A percentile compares a stretch with the other conserved stretches of the same genome.
These are phyloP conservation scores for Menura novaehollandiae DNA, from an alignment of 2,113 vertebrate species.

Conservation along the genomic window DNA sequence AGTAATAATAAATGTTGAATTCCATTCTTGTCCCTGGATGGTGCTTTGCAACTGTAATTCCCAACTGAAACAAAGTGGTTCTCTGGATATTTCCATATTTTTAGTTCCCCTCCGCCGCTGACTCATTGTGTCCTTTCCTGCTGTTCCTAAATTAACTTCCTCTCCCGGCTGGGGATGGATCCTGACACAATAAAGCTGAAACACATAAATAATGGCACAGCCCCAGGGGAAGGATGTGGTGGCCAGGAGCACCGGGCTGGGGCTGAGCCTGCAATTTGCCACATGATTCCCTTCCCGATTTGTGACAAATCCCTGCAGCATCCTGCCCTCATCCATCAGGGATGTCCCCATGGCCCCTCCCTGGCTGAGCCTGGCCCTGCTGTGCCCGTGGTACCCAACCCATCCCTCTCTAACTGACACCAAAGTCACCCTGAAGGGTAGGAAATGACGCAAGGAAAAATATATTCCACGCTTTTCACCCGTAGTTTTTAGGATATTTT, in stretches of 20 bases:
- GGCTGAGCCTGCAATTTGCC: not conserved
- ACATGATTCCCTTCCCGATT: fast-evolving
- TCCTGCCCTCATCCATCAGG: fast-evolving
- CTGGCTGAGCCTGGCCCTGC: not conserved
- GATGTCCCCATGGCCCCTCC: not conserved
- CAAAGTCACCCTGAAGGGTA: not conserved
- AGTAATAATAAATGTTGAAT: not conserved
- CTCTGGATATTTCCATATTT: not conserved
- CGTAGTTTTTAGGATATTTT: fast-evolving
- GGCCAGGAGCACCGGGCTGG: not conserved
- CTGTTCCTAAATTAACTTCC: constrained; percentile 20
- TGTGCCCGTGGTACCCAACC: not conserved
- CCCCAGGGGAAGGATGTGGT: not conserved
- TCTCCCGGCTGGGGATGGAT: not conserved
- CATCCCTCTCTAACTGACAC: not conserved
- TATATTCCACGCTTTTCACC: fast-evolving
- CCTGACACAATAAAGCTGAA: not conserved
- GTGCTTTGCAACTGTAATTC: not conserved
- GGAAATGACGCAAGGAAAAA: not conserved
- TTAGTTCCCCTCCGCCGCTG: not conserved
- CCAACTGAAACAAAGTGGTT: not conserved
- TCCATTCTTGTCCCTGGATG: not conserved
- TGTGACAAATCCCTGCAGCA: fast-evolving
- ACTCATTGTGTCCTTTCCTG: constrained; percentile 50
- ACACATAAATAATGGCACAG: not conserved